Conservation (phyloP, 2,113 vertebrate genomes). For the Sarotherodon lohbergeri region DNA sequence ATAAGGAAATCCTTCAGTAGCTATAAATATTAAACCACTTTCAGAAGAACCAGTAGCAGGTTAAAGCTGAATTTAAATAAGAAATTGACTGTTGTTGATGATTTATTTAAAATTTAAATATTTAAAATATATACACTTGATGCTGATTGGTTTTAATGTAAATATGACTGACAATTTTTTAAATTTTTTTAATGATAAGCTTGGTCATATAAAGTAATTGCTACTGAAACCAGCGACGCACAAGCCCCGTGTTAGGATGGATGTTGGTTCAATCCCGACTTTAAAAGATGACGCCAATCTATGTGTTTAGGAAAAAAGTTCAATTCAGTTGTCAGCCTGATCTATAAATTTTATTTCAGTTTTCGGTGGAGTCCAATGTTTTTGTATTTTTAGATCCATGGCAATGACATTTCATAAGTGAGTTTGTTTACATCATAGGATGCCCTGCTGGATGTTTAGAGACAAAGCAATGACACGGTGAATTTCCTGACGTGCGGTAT, state of each 20-base stretch:
- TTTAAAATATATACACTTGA: neutral
- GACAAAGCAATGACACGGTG: neutral
- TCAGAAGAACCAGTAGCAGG: neutral
- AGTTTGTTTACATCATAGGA: neutral
- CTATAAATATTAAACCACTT: neutral
- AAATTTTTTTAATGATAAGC: accelerated
- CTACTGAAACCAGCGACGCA: neutral
- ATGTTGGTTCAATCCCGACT: neutral
- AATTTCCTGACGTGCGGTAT: neutral
- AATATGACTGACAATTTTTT: neutral
- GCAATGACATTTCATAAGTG: neutral
- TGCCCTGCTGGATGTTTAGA: neutral
- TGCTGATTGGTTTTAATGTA: neutral
- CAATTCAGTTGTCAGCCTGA: neutral
- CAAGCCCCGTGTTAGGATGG: neutral
- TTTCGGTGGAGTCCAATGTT: neutral
- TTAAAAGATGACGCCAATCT: neutral
- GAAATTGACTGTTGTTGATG: neutral
- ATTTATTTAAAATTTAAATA: neutral
- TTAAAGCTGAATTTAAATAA: neutral
- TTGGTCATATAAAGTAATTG: neutral
- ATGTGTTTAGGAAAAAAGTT: neutral
- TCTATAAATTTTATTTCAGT: neutral
- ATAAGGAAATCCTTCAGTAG: neutral
- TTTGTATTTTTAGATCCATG: neutral